Evolutionary conservation across 2,113 vertebrate species (phyloP).

Genomic region (Egretta garzetta): DNA sequence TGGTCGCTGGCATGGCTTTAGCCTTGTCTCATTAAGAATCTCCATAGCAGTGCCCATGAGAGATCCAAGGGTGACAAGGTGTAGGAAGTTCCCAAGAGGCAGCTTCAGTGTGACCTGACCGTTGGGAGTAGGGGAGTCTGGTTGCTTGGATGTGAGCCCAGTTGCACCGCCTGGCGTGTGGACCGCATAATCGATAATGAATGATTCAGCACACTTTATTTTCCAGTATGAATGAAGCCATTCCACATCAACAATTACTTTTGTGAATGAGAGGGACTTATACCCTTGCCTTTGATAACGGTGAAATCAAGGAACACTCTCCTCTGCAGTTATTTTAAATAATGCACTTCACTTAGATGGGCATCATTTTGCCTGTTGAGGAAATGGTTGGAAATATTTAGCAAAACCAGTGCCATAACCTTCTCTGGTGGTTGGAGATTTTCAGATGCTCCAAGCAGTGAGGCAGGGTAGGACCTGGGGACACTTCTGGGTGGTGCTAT

Average conservation of each 20-base stretch:
- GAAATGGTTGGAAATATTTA: neutral
- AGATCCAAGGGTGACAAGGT: neutral
- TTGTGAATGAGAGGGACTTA: neutral
- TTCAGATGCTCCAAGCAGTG: neutral
- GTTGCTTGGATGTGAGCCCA: neutral
- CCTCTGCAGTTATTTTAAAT: neutral
- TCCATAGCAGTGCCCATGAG: neutral
- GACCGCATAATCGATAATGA: neutral
- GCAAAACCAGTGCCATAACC: neutral
- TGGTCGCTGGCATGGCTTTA: neutral
- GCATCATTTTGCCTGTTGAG: neutral
- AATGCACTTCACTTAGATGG: neutral
- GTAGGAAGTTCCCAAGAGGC: neutral
- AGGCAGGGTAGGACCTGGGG: neutral
- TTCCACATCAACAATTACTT: neutral
- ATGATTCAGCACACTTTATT: neutral
- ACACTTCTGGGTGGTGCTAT: neutral
- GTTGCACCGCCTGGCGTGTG: neutral
- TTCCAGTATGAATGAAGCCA: neutral
- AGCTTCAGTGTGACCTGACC: neutral
- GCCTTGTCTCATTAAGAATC: neutral
- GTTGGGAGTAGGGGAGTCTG: neutral
- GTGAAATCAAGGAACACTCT: neutral
- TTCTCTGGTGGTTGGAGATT: neutral
- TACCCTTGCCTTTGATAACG: accelerated